phyloP scores from a whole-genome alignment of 2,797 vertebrate species.

The Hypotaenidia okinawae region DNA sequence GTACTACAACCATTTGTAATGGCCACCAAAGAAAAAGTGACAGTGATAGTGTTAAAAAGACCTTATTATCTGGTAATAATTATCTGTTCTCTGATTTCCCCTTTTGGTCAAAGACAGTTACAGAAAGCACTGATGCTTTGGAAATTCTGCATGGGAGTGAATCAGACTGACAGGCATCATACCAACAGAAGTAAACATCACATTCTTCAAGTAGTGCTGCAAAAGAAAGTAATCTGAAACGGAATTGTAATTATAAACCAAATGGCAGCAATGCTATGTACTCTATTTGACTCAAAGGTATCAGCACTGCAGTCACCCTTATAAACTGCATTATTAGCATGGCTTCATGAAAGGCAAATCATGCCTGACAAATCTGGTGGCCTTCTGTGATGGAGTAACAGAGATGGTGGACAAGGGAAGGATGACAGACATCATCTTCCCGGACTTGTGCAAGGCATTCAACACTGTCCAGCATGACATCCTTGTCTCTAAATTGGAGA shows the following conservation, averaged over 20 bases:
- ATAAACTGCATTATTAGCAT: neutral
- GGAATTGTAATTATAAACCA: neutral
- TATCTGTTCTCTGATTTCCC: neutral
- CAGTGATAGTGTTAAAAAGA: neutral
- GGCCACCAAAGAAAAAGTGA: neutral
- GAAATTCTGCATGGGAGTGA: neutral
- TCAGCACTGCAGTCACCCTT: neutral
- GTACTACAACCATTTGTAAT: neutral
- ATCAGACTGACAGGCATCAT: neutral
- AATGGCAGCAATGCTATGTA: neutral
- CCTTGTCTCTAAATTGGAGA: too few species aligned
- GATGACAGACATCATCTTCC: too few species aligned
- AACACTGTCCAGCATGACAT: too few species aligned
- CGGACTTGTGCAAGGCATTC: too few species aligned
- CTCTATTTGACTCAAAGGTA: neutral
- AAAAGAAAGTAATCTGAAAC: neutral
- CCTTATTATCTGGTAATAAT: neutral
- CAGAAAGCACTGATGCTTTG: neutral
- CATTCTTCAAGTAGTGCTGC: neutral
- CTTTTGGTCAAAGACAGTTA: neutral
- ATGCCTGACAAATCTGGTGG: too few species aligned
- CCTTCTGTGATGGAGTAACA: too few species aligned
- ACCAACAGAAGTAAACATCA: accelerated
- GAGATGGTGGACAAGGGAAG: too few species aligned
- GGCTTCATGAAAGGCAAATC: too few species aligned